Evolutionary conservation across 2,113 vertebrate genomes (phyloP).

Genomic region (Azemiops feae): DNA sequence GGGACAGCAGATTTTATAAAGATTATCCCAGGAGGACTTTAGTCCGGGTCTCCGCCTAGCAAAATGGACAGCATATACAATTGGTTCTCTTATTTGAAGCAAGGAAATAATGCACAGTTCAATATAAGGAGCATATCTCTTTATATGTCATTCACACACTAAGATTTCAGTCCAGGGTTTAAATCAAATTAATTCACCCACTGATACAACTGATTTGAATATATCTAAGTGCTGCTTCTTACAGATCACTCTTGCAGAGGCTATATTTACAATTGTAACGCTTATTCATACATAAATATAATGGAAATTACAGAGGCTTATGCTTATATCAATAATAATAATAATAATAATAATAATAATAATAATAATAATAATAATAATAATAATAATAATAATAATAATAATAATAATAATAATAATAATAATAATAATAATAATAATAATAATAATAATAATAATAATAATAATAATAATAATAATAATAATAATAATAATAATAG

Average conservation of each 20-base stretch:
- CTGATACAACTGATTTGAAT: neutral
- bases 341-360: too few relatives aligned
- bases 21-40: neutral
- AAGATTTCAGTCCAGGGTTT: neutral
- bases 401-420: too few relatives aligned
- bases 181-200: neutral
- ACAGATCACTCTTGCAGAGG: neutral
- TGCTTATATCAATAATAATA: neutral
- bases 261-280: neutral
- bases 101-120: neutral
- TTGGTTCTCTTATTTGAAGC: neutral
- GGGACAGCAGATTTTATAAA: neutral
- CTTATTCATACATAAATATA: neutral
- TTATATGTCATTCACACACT: neutral
- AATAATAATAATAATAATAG: too few relatives aligned
- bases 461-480: too few relatives aligned
- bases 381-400: too few relatives aligned
- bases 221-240: neutral
- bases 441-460: too few relatives aligned
- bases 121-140: neutral
- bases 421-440: too few relatives aligned
- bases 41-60: neutral
- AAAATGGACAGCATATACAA: neutral
- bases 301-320: neutral
- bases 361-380: too few relatives aligned